Percentiles rank a stretch among this genome's conserved stretches.
Conservation (phyloP, 2,113 vertebrate genomes). For the Antennarius striatus region DNA sequence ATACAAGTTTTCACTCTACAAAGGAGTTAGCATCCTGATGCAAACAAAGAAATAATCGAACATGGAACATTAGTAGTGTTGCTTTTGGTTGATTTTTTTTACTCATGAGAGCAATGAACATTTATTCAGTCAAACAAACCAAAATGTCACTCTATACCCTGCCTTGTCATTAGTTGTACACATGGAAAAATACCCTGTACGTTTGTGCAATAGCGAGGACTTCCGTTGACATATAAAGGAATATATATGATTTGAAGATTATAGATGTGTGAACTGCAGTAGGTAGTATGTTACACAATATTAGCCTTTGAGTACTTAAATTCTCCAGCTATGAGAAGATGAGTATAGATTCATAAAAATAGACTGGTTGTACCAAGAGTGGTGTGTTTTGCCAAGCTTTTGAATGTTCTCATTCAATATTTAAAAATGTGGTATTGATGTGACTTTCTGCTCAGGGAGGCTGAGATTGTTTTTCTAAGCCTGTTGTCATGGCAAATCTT, state of each 20-base stretch:
- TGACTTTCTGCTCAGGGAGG: conserved; percentile 77
- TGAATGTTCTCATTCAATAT: conserved; percentile 72
- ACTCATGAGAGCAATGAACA: conserved; percentile 44
- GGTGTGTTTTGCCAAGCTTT: conserved; percentile 72
- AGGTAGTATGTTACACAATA: conserved; percentile 52
- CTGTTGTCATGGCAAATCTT: conserved; percentile 47
- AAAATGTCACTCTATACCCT: conserved; percentile 59
- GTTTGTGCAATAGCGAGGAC: conserved; percentile 71
- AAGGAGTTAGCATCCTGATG: conserved; percentile 25
- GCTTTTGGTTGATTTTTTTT: conserved; percentile 22
- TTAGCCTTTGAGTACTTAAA: conserved; percentile 53
- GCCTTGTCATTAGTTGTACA: conserved; percentile 57
- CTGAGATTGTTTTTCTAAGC: conserved; percentile 69
- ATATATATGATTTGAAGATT: conserved; percentile 55
- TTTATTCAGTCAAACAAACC: conserved; percentile 68
- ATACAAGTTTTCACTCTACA: conserved; percentile 16
- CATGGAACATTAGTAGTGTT: conserved; percentile 25
- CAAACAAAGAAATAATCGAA: conserved; percentile 24
- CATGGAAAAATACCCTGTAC: conserved; percentile 30
- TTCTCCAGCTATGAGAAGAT: conserved; percentile 26
- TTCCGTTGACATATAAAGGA: conserved; percentile 56
- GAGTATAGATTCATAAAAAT: neutral
- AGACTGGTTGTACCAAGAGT: conserved; percentile 10
- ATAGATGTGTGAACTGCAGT: conserved; percentile 50
- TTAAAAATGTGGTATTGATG: conserved; percentile 69